Base-by-base conservation (phyloP, 2,888 invertebrate genomes). In the Thecocarcelia acutangulata region DNA sequence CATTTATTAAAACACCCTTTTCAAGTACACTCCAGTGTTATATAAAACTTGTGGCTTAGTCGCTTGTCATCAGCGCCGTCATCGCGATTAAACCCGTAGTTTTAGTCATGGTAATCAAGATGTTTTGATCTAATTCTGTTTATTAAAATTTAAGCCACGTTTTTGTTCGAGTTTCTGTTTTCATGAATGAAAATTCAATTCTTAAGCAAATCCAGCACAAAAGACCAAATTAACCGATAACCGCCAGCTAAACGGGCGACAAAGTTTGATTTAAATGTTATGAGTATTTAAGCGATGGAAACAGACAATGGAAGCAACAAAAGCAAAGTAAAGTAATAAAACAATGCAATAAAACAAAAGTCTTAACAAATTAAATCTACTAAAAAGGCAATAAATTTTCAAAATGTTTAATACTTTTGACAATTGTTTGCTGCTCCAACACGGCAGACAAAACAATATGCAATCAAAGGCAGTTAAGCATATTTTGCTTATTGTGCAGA, bases 321-420 rank as follows among this genome's bases (percentile, higher is more conserved):
- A 24, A 44, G 15, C 15, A 52, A 59, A 72, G 48, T 24, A 58
- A 68, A 46, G 21, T 63, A 72, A 54, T 37, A 12, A 12, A 42
- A 68, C 61, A 61, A 37, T 76, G 59, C 40, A 72, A 75, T 66
- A 64, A 80, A 75, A 72, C 48, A 28, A 73, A 75, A 48, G 83
- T 75, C 86, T 84, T 81, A 86, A 87, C 86, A 87, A 87, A 87
- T 87, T 87, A 85, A 87, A 76, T 85, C 84, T 85, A 83, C 85
- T 83, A 63, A 84, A 87, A 89, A 85, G 85, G 86, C 86, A 88
- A 89, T 88, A 89, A 89, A 88, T 89, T 89, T 86, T 86, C 85
- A 84, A 85, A 85, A 87, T 89, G 87, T 88, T 88, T 89, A 88
- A 85, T 85, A 86, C 83, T 84, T 74, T 84, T 84, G 76, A 74